Percentiles rank a stretch among this genome's conserved stretches.
Conservation (phyloP, 2,797 vertebrate species). For the Cyprinella venusta region DNA sequence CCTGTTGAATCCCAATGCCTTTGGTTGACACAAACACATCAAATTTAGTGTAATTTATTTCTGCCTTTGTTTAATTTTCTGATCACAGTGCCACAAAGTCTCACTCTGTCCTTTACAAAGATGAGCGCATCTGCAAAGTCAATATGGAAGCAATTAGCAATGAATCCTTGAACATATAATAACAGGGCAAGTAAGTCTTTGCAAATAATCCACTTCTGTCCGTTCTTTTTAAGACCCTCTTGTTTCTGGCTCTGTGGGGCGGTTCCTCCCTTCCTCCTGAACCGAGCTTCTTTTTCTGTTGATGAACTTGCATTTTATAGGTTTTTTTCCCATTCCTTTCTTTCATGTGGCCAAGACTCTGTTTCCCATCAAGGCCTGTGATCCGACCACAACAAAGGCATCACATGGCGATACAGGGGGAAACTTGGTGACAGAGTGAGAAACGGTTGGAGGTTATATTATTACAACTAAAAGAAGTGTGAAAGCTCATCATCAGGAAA, state of each 20-base stretch:
- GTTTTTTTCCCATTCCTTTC: constrained; percentile 51
- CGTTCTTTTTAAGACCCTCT: constrained; percentile 44
- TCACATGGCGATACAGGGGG: constrained; percentile 67
- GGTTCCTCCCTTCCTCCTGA: constrained; percentile 56
- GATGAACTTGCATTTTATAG: constrained; percentile 74
- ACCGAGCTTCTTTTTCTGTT: constrained; percentile 76
- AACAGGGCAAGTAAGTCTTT: constrained; percentile 75
- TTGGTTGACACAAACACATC: constrained; percentile 61
- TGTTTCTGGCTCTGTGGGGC: constrained; percentile 46
- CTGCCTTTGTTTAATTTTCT: not conserved
- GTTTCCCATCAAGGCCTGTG: constrained; percentile 78
- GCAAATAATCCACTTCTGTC: constrained; percentile 61
- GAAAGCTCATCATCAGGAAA: constrained; percentile 34
- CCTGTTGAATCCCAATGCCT: not conserved
- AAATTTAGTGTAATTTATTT: constrained; percentile 43
- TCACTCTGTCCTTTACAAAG: constrained; percentile 44
- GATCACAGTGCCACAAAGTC: constrained; percentile 19
- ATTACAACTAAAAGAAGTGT: not conserved
- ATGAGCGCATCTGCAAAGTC: constrained; percentile 71
- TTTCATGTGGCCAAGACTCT: constrained; percentile 77
- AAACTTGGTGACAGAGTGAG: constrained; percentile 66
- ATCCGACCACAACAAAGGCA: constrained; percentile 80
- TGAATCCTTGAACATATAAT: constrained; percentile 78
- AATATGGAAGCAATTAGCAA: constrained; percentile 80
- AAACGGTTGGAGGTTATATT: constrained; percentile 25